Percentiles rank a stretch among this genome's conserved stretches.
Conservation (phyloP, 2,113 vertebrate genomes). For the Deroptyus accipitrinus region DNA sequence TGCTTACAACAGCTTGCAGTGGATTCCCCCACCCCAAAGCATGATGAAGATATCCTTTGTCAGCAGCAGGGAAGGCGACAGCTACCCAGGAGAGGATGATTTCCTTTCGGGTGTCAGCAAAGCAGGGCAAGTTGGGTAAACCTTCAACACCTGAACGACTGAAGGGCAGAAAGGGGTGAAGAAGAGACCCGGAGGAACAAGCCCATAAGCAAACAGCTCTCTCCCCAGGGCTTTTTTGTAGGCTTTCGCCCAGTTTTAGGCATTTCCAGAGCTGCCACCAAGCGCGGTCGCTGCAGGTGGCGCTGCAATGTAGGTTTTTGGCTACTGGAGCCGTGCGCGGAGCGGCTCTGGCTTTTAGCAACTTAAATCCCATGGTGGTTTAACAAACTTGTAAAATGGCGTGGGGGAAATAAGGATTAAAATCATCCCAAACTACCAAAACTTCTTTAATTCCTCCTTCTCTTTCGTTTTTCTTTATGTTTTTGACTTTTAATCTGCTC, state of each 20-base stretch:
- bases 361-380: conserved; percentile 51
- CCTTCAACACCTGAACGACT: background rate
- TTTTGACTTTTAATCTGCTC: background rate
- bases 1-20: background rate
- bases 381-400: conserved; percentile 64
- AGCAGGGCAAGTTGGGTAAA: background rate
- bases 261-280: conserved; percentile 27
- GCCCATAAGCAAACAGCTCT: background rate
- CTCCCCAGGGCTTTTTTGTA: rapidly evolving
- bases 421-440: rapidly evolving
- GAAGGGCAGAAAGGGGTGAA: background rate
- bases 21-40: background rate
- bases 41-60: background rate
- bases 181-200: background rate
- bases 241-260: background rate
- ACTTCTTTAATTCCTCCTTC: background rate
- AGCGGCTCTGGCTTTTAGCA: conserved; percentile 48
- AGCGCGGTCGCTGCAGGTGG: conserved; percentile 77
- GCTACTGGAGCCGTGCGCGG: background rate
- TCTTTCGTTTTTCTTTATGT: background rate
- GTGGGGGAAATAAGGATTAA: background rate
- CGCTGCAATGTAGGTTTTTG: conserved; percentile 79
- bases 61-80: background rate
- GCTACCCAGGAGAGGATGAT: background rate
- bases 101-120: background rate